Evolutionary conservation across 2,113 vertebrate genomes (phyloP).

Genomic region (Proterorhinus semilunaris): DNA sequence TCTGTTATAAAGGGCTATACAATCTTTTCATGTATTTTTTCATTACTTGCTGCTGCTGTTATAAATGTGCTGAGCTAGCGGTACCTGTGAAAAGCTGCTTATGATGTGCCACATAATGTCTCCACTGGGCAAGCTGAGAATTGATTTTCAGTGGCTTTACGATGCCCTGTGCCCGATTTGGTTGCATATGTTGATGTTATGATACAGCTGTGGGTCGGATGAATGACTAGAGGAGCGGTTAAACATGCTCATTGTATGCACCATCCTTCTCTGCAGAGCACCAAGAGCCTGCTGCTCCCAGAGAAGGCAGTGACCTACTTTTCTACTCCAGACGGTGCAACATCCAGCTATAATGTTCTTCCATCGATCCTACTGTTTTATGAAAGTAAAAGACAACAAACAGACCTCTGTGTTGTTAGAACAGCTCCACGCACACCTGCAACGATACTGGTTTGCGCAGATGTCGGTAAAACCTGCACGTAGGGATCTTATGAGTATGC

Average conservation of each 20-base stretch:
- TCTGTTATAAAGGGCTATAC: background rate
- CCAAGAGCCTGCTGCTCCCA: conserved; percentile 40
- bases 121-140: conserved; percentile 7
- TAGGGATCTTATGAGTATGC: background rate
- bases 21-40: conserved; percentile 17
- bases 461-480: conserved; percentile 15
- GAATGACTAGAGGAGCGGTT: conserved; percentile 4
- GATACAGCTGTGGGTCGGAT: conserved; percentile 10
- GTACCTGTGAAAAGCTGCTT: background rate
- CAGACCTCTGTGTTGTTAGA: too few species aligned
- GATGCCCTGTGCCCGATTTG: background rate
- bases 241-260: conserved; percentile 16
- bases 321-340: conserved; percentile 49
- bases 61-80: background rate
- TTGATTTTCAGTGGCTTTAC: conserved; percentile 5
- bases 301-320: conserved; percentile 66
- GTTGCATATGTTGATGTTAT: background rate
- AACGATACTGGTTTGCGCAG: conserved; percentile 10
- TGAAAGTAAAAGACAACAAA: conserved; percentile 2
- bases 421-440: conserved; percentile 13
- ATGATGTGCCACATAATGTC: conserved; percentile 17
- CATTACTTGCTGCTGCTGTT: background rate
- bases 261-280: conserved; percentile 43
- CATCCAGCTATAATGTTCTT: conserved; percentile 53
- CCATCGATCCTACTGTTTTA: conserved; percentile 34